These are phyloP conservation scores for Microctenopoma stevenorrisi DNA, from an alignment of 2,797 vertebrate genomes.

Conservation along the genomic window DNA sequence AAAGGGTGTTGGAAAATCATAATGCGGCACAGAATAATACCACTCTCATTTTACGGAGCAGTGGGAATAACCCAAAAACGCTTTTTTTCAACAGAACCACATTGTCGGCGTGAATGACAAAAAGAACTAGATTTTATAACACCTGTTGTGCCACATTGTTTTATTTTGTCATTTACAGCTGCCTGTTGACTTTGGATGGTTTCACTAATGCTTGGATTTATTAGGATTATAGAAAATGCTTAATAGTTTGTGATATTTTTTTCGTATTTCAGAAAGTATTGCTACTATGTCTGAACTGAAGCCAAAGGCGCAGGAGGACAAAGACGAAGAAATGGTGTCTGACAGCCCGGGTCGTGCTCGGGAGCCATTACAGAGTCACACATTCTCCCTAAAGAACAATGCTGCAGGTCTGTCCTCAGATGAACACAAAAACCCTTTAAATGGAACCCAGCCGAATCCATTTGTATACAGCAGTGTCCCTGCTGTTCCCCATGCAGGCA, in stretches of 20 bases:
- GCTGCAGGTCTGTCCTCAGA: constrained; percentile 88
- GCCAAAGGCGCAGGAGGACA: constrained; percentile 89
- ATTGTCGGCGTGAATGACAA: constrained; percentile 48
- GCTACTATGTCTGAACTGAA: constrained; percentile 89
- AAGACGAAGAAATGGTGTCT: constrained; percentile 83
- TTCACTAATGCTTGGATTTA: constrained; percentile 1
- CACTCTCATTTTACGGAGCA: constrained; percentile 67
- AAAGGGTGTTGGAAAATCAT: constrained; percentile 82
- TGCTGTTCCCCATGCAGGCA: constrained; percentile 90
- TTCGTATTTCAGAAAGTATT: constrained; percentile 83
- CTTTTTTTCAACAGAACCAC: constrained; percentile 36
- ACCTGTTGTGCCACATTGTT: constrained; percentile 41
- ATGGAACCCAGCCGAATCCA: constrained; percentile 93
- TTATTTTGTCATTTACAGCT: constrained; percentile 29
- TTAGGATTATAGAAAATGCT: not conserved
- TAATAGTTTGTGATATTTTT: constrained; percentile 47
- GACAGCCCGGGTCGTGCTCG: constrained; percentile 85
- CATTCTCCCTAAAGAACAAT: constrained; percentile 88
- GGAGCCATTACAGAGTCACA: constrained; percentile 88
- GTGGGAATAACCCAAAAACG: constrained; percentile 55
- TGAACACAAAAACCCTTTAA: constrained; percentile 95
- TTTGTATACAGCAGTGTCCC: constrained; percentile 93
- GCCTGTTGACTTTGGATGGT: not conserved
- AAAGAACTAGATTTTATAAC: constrained; percentile 28
- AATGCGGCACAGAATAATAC: constrained; percentile 76